phyloP scores from a whole-genome alignment of 1,140 invertebrate species.

The Pogonomyrmex barbatus region DNA sequence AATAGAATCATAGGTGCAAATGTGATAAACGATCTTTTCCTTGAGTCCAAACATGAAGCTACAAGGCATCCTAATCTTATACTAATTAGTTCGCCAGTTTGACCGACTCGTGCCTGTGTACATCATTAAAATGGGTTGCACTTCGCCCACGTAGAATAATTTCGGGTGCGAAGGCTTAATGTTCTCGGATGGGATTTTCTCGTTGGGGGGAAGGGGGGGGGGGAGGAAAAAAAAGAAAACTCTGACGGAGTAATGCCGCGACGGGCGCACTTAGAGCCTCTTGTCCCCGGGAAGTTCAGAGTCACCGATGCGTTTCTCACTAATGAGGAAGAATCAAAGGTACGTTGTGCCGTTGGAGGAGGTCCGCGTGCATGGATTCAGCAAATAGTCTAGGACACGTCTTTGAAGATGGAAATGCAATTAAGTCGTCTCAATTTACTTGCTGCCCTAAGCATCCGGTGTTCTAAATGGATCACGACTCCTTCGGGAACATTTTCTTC shows the following conservation, averaged over 20 bases:
- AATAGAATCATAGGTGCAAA: neutral
- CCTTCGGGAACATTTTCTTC: neutral
- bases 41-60: neutral
- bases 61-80: neutral
- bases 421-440: conserved; percentile 67
- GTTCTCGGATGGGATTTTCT: conserved; percentile 9
- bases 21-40: neutral
- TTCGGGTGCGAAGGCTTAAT: conserved; percentile 53
- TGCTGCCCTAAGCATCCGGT: conserved; percentile 51
- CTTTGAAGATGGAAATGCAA: conserved; percentile 82
- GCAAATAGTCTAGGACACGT: conserved; percentile 68
- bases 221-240: conserved; percentile 9
- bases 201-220: neutral
- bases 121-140: conserved; percentile 43
- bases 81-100: conserved; percentile 36
- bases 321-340: conserved; percentile 82
- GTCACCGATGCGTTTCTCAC: conserved; percentile 79
- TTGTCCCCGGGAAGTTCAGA: conserved; percentile 59
- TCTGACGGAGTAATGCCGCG: neutral
- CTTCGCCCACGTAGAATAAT: conserved; percentile 37
- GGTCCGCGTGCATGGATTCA: conserved; percentile 26
- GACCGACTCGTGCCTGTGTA: neutral
- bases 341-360: conserved; percentile 76
- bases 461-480: conserved; percentile 33
- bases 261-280: conserved; percentile 30